Evolutionary conservation across 2,113 vertebrate species (phyloP), one percentile per base, ranked within the genome.

Genomic region (Tragulus kanchil): DNA sequence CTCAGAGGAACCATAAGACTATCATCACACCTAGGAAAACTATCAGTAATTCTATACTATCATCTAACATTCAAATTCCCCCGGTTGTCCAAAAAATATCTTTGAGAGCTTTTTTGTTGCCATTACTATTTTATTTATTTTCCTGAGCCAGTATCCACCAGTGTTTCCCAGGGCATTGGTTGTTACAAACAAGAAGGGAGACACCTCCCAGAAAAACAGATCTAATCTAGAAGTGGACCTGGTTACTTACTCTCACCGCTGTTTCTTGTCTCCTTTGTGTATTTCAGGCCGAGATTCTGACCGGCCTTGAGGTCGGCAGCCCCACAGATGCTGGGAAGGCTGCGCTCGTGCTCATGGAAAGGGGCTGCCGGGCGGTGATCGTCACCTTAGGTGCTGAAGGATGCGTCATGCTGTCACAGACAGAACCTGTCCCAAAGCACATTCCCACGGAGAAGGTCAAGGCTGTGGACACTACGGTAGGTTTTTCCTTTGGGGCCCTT

Each of bases 391-490:
- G 99, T 95, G 98, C 99, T 85, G 99, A 99, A 95, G 99, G 99
- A 94, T 99, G 99, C 52, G 98, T 99, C 98, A 98, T 99, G 97
- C 97, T 99, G 87, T 98, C 99, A 85, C 98, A 96, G 95, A 96
- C 98, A 42, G 98, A 99, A 61, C 98, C 98, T 11, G 69, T 94
- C 87, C 98, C 99, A 31, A 99, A 98, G 97, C 99, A 99, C 64
- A 97, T 99, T 97, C 99, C 99, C 85, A 98, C 99, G 19, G 89
- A 98, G 67, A 98, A 98, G 5, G 99, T 99, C 97, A 99, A 97
- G 65, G 98, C 99, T 71, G 98, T 99, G 98, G 99, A 99, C 97
- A 99, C 99, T 42, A 99, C 99, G 97, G 99, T 99, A 99, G 94
- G 99, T 97, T 97, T 98, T 98, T 92, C 95, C 95, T 25, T 82